A percentile compares a stretch with the other conserved stretches of the same genome.
These are phyloP conservation scores for Dicycla oo DNA, from an alignment of 2,888 invertebrate genomes.

Conservation along the genomic window DNA sequence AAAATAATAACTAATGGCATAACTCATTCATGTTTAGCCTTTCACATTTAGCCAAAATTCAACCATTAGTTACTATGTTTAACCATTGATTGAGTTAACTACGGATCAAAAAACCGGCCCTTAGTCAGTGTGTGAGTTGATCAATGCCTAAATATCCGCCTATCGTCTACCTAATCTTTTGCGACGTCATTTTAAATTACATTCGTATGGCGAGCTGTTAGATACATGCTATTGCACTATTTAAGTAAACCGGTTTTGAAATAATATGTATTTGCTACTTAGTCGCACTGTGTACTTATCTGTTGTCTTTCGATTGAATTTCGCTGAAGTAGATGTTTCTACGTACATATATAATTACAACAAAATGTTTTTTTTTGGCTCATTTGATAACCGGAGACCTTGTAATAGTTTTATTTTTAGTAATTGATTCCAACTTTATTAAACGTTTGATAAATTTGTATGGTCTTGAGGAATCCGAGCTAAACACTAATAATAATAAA, in stretches of 20 bases:
- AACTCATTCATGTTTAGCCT: no score
- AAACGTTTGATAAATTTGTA: neutral
- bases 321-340: conserved; percentile 23
- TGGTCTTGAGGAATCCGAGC: no score
- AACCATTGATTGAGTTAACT: no score
- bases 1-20: no score
- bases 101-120: no score
- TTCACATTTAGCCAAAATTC: no score
- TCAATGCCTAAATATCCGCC: conserved; percentile 46
- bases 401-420: conserved; percentile 4
- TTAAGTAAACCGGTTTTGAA: conserved; percentile 61
- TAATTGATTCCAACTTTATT: neutral
- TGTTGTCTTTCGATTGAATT: conserved; percentile 33
- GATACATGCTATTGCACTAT: conserved; percentile 64
- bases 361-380: neutral
- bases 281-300: conserved; percentile 34
- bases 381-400: conserved; percentile 5
- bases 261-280: conserved; percentile 60
- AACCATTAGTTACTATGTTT: no score
- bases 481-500: neutral
- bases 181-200: conserved; percentile 61
- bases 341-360: no score
- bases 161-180: conserved; percentile 40
- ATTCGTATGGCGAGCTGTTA: conserved; percentile 49
- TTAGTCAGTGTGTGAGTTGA: no score